Percentiles rank a stretch among this genome's conserved stretches.
These are phyloP conservation scores for Heterodera filipjevi DNA, from an alignment of 2,888 invertebrate species.

Conservation along the genomic window DNA sequence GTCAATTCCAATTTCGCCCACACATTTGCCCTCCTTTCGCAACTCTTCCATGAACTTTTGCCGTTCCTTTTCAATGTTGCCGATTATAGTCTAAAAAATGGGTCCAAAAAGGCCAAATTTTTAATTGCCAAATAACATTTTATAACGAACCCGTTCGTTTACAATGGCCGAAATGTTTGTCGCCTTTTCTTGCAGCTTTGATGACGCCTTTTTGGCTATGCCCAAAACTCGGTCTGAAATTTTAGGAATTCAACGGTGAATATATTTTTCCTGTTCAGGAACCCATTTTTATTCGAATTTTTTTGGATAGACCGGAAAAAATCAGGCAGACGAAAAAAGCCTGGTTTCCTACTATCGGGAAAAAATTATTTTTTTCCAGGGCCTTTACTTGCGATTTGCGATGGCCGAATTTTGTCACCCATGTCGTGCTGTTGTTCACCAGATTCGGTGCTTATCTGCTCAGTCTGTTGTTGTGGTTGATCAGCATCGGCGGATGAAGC, in stretches of 20 bases:
- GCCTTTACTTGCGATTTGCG: not conserved
- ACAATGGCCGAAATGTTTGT: slow-evolving; percentile 28
- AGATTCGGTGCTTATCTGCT: not conserved
- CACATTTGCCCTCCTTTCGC: slow-evolving; percentile 14
- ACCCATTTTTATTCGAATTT: no score
- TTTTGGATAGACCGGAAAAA: no score
- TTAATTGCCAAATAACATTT: not conserved
- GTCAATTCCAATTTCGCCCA: slow-evolving; percentile 4
- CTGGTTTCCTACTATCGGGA: no score
- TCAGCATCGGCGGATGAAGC: not conserved
- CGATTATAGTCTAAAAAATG: slow-evolving; percentile 36
- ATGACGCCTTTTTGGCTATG: slow-evolving; percentile 22
- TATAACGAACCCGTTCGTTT: not conserved
- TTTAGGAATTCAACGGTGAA: not conserved
- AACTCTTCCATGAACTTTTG: slow-evolving; percentile 35
- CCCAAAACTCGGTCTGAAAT: slow-evolving; percentile 28
- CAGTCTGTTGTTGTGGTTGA: not conserved
- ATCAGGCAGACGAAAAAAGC: no score
- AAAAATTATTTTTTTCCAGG: no score
- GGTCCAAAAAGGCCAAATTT: not conserved
- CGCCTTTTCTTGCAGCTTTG: slow-evolving; percentile 26
- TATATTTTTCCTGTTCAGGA: no score
- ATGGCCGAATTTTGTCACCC: not conserved
- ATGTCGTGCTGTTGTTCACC: not conserved
- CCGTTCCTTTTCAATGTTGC: slow-evolving; percentile 39